These are phyloP conservation scores for Cirrhinus molitorella DNA, from an alignment of 2,797 vertebrate species.

Conservation along the genomic window DNA sequence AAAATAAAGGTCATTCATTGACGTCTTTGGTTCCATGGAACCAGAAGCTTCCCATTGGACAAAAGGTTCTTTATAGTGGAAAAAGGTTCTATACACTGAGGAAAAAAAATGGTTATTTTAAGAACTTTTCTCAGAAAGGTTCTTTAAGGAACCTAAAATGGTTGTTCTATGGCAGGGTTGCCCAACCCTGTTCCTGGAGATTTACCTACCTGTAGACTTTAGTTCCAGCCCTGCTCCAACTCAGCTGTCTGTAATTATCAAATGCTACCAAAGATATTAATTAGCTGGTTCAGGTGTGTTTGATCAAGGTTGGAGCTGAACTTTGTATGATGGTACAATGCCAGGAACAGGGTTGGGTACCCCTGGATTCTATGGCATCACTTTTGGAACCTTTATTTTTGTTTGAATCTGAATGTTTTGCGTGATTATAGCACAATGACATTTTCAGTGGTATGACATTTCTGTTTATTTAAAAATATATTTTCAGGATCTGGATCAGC, in stretches of 20 bases:
- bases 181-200: too few relatives aligned
- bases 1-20: neutral
- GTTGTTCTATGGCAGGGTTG: too few relatives aligned
- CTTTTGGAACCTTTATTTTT: neutral
- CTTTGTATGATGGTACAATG: too few relatives aligned
- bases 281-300: too few relatives aligned
- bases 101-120: neutral
- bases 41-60: neutral
- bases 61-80: neutral
- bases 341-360: too few relatives aligned
- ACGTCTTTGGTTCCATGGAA: neutral
- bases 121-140: neutral
- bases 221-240: too few relatives aligned
- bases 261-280: too few relatives aligned
- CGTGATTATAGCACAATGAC: neutral
- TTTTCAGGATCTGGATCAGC: slow-evolving; percentile 59
- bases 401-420: neutral
- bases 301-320: too few relatives aligned
- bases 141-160: neutral
- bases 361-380: too few relatives aligned
- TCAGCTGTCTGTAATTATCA: too few relatives aligned
- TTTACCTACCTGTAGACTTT: too few relatives aligned
- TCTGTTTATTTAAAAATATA: neutral
- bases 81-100: neutral
- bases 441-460: neutral